Conservation (phyloP, 2,797 vertebrate genomes). For the Pygocentrus nattereri region DNA sequence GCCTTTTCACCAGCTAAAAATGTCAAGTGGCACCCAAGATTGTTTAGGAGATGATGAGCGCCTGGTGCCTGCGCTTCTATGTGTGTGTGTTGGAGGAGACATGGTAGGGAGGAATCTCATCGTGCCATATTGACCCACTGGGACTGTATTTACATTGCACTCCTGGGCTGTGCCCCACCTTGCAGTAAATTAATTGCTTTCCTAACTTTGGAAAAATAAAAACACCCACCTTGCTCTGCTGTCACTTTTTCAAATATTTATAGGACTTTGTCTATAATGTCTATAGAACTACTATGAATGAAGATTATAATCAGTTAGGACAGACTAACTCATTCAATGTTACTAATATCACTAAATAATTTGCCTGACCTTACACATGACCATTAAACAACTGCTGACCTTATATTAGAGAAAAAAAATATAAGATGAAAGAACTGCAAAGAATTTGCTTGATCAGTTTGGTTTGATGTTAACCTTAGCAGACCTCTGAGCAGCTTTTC, state of each 20-base stretch:
- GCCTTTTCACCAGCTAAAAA: conserved; percentile 71
- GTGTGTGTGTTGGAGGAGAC: conserved; percentile 50
- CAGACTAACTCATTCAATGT: background rate
- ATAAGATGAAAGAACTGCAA: background rate
- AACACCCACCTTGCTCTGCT: conserved; percentile 3
- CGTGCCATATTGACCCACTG: conserved; percentile 64
- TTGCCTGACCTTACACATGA: background rate
- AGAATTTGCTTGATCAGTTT: conserved; percentile 4
- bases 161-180: conserved; percentile 36
- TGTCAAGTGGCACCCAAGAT: conserved; percentile 73
- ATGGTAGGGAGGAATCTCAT: conserved; percentile 51
- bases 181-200: conserved; percentile 44
- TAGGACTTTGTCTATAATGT: conserved; percentile 3
- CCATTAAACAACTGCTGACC: background rate
- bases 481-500: conserved; percentile 59
- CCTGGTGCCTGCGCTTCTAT: conserved; percentile 33
- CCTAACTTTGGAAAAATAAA: conserved; percentile 36
- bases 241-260: conserved; percentile 49
- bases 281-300: background rate
- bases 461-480: conserved; percentile 44
- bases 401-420: background rate
- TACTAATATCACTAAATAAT: background rate
- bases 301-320: background rate
- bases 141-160: conserved; percentile 62
- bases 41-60: conserved; percentile 57